Conservation (phyloP, 1,140 invertebrate species). For the Pseudomyrmex pallidus region DNA sequence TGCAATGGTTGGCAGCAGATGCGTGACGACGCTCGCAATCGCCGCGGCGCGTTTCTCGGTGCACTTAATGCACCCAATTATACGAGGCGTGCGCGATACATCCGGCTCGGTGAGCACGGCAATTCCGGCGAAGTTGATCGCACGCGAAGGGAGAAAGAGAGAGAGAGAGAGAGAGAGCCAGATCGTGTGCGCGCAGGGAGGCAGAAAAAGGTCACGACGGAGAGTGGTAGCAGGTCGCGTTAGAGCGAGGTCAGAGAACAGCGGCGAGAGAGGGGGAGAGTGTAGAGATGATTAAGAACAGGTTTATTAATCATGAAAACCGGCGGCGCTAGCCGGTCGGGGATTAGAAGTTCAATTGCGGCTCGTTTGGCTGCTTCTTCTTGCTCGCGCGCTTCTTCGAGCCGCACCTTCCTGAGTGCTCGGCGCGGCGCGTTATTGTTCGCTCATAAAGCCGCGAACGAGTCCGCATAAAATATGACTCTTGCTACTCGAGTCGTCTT, state of each 20-base stretch:
- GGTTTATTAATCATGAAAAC: constrained; percentile 63
- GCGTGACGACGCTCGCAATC: constrained; percentile 16
- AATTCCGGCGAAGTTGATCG: constrained; percentile 55
- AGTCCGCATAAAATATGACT: constrained; percentile 64
- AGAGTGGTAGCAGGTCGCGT: constrained; percentile 5
- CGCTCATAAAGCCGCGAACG: constrained; percentile 50
- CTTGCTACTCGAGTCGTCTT: constrained; percentile 24
- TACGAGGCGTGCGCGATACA: constrained; percentile 42
- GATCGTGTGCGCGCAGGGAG: constrained; percentile 42
- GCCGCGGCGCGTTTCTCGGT: not conserved
- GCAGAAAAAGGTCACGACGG: constrained; percentile 45
- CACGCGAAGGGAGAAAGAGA: not conserved
- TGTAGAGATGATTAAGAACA: constrained; percentile 61
- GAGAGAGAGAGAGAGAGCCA: not conserved
- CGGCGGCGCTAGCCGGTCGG: not conserved
- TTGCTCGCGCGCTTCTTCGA: constrained; percentile 1
- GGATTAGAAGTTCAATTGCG: constrained; percentile 51
- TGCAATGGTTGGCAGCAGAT: constrained; percentile 41
- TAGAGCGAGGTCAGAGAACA: too few relatives aligned
- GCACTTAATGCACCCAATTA: constrained; percentile 53
- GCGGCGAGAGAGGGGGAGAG: not conserved
- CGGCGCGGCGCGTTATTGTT: constrained; percentile 57
- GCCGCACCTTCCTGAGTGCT: not conserved
- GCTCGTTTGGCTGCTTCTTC: constrained; percentile 27
- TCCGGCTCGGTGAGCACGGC: constrained; percentile 54